Evolutionary conservation across 2,797 vertebrate species (phyloP).

Genomic region (Merluccius polli): DNA sequence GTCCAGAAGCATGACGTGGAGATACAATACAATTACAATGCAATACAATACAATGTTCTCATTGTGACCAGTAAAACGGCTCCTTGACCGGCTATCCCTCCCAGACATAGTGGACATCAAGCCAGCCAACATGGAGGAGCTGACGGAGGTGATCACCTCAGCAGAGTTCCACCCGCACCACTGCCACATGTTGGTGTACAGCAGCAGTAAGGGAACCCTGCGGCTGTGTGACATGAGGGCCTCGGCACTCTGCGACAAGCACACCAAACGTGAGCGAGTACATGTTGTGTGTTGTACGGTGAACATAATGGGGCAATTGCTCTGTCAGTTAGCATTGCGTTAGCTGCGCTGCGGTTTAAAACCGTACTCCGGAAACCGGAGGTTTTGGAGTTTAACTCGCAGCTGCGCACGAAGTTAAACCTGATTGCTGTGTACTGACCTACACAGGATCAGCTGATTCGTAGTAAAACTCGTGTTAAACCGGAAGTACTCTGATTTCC

Average conservation of each 20-base stretch:
- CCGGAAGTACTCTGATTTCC: no score
- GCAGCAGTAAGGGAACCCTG: slow-evolving; percentile 97
- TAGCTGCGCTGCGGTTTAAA: no score
- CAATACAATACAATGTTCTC: background rate
- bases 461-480: no score
- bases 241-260: slow-evolving; percentile 91
- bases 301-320: no score
- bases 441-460: no score
- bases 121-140: slow-evolving; percentile 98
- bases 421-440: no score
- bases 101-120: slow-evolving; percentile 99
- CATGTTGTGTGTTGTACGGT: background rate
- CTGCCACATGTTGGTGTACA: slow-evolving; percentile 97
- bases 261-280: slow-evolving; percentile 85
- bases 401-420: no score
- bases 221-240: slow-evolving; percentile 97
- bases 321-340: no score
- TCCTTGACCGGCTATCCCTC: slow-evolving; percentile 36
- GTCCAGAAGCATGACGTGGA: no score
- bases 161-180: slow-evolving; percentile 97
- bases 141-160: slow-evolving; percentile 96
- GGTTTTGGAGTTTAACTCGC: no score
- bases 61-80: slow-evolving; percentile 17
- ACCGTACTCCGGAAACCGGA: no score
- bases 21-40: no score